Percentiles rank a stretch among this genome's conserved stretches.
phyloP scores from a whole-genome alignment of 2,113 vertebrate genomes.

The Cyrtonyx montezumae region DNA sequence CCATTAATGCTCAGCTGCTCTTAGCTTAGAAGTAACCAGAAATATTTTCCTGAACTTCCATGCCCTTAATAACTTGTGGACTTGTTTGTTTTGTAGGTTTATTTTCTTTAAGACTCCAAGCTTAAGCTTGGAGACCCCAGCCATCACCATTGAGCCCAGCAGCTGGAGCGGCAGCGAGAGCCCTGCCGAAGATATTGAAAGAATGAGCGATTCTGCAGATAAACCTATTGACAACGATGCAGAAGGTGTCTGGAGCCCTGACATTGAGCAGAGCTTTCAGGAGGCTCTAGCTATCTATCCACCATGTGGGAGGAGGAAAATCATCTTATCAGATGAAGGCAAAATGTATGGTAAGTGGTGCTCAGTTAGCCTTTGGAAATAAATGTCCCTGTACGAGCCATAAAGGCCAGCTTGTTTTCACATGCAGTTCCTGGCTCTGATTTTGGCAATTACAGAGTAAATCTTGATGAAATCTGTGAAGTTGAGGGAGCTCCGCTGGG shows the following conservation, averaged over 20 bases:
- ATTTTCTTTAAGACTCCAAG: conserved; percentile 92
- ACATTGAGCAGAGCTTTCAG: conserved; percentile 99
- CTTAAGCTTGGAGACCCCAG: conserved; percentile 94
- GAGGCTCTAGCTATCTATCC: conserved; percentile 99
- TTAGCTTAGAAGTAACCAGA: background rate
- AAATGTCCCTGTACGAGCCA: background rate
- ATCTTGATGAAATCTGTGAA: background rate
- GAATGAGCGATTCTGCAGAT: conserved; percentile 98
- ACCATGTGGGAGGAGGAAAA: conserved; percentile 97
- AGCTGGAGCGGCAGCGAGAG: conserved; percentile 99
- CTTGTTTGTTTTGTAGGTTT: conserved; percentile 83
- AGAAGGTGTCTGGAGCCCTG: conserved; percentile 98
- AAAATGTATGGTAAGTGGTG: conserved; percentile 99
- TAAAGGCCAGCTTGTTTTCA: background rate
- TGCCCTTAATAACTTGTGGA: conserved; percentile 52
- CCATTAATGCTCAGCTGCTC: background rate
- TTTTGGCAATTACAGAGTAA: background rate
- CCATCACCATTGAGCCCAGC: conserved; percentile 97
- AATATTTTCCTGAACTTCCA: background rate
- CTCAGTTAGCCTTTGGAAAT: conserved; percentile 28
- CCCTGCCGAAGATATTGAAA: conserved; percentile 98
- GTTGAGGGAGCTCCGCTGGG: background rate
- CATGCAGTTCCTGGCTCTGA: background rate
- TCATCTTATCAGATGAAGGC: conserved; percentile 99
- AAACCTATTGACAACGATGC: conserved; percentile 98